A percentile compares a stretch with the other conserved stretches of the same genome.
These are phyloP conservation scores for Pelecanoides urinatrix DNA, from an alignment of 2,113 vertebrate genomes.

Conservation along the genomic window DNA sequence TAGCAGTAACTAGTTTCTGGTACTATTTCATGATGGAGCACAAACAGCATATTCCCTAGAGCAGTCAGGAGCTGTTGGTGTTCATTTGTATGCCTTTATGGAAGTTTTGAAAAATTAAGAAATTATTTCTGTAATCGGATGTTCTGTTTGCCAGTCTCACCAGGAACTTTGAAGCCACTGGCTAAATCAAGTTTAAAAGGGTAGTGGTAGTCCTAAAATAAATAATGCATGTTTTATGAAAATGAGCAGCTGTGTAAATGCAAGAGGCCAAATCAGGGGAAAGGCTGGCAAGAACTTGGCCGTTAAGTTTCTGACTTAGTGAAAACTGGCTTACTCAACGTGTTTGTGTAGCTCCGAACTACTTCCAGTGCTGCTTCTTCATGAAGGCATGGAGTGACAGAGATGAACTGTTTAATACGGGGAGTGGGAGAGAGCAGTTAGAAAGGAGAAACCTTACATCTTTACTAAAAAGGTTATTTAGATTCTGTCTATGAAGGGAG, in stretches of 20 bases:
- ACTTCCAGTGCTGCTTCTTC: not conserved
- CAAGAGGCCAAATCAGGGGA: not conserved
- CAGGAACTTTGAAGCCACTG: not conserved
- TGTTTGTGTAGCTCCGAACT: not conserved
- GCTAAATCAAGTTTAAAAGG: not conserved
- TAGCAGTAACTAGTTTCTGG: not conserved
- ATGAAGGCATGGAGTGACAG: not conserved
- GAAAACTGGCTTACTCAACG: not conserved
- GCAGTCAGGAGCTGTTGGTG: not conserved
- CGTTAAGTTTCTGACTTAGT: not conserved
- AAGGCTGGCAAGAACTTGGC: not conserved
- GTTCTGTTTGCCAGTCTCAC: not conserved
- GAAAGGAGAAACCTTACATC: not conserved
- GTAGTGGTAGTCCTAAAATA: not conserved
- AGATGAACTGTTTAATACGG: not conserved
- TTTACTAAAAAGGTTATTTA: not conserved
- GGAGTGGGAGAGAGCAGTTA: not conserved
- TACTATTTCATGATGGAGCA: not conserved
- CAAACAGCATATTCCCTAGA: not conserved
- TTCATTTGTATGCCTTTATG: not conserved
- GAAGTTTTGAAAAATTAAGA: not conserved
- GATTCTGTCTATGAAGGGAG: not conserved
- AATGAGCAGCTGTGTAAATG: not conserved
- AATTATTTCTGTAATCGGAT: not conserved
- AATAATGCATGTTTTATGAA: not conserved